phyloP scores from a whole-genome alignment of 1,140 invertebrate genomes.

The Wasmannia auropunctata region DNA sequence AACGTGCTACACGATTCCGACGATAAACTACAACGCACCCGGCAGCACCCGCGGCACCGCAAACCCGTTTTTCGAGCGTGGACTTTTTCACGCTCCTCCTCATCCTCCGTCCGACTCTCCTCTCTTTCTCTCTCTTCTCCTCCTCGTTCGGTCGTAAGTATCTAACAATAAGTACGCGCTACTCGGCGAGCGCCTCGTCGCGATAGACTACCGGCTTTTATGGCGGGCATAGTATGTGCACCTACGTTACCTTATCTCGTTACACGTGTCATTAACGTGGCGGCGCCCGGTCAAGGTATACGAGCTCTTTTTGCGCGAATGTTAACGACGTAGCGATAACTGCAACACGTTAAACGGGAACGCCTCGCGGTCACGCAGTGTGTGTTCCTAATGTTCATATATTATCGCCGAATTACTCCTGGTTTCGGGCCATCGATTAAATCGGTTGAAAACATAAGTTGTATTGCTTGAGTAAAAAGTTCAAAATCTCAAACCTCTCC shows the following conservation, averaged over 20 bases:
- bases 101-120: constrained; percentile 1
- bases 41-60: constrained; percentile 69
- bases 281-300: constrained; percentile 22
- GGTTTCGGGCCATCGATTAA: background rate
- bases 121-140: background rate
- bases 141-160: constrained; percentile 38
- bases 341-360: constrained; percentile 12
- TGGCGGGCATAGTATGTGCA: constrained; percentile 25
- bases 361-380: background rate
- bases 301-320: constrained; percentile 39
- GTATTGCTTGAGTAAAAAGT: background rate
- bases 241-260: constrained; percentile 44
- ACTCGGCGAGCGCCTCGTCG: constrained; percentile 36
- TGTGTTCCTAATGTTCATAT: background rate
- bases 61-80: constrained; percentile 72
- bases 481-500: background rate
- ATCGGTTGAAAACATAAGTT: background rate
- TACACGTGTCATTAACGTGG: constrained; percentile 48
- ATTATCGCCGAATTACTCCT: background rate
- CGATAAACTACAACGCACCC: constrained; percentile 71
- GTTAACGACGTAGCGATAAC: constrained; percentile 48
- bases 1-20: constrained; percentile 75
- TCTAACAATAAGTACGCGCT: constrained; percentile 50
- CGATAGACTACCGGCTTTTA: constrained; percentile 45
- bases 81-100: constrained; percentile 63